Base-by-base conservation (phyloP, 1,140 invertebrate genomes). In the Atta cephalotes region DNA sequence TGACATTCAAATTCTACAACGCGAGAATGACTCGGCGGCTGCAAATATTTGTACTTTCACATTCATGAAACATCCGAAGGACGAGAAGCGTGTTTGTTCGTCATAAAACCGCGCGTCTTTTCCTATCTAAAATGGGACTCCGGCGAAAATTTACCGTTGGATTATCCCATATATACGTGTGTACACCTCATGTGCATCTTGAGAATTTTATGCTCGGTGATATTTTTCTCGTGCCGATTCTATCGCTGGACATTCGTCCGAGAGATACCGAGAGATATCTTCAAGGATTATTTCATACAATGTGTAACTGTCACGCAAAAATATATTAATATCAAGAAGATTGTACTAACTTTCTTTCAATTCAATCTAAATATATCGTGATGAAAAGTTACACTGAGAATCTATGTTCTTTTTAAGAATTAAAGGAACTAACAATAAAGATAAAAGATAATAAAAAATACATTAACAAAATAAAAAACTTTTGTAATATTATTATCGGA, bases 31-130 rank as follows among this genome's bases (percentile, higher is more conserved):
- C 68, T 82, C 21, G 25, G 39, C 35, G 9, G 53, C 80, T 16
- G 68, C 80, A 82, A 82, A 82, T 82, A 82, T 82, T 82, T 74
- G 80, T 82, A 72, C 39, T 56, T 18, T 35, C 39, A 53, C 53
- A 82, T 74, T 74, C 25, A 21, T 51, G 80, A 84, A 84, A 62
- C 45, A 63, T 76, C 56, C 35, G 28, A 62, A 51, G 79, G 14
- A 82, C 56, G 56, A 7, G 18, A 39, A 28, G 58, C 18, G 18
- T 7, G 66, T 68, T 62, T 62, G 68, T 74, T 62, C 39, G 68
- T 82, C 51, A 62, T 82, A 82, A 82, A 72, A 62, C 25, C 68
- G 31, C 63, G 63, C 25, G 49, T 18, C 14, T 58, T 45, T 60
- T 82, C 53, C 51, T 16, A 53, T 58, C 49, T 45, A 7, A 21